A percentile compares a stretch with the other conserved stretches of the same genome.
Evolutionary conservation across 2,113 vertebrate species (phyloP).

Genomic region (Brachypodius melanocephalos): DNA sequence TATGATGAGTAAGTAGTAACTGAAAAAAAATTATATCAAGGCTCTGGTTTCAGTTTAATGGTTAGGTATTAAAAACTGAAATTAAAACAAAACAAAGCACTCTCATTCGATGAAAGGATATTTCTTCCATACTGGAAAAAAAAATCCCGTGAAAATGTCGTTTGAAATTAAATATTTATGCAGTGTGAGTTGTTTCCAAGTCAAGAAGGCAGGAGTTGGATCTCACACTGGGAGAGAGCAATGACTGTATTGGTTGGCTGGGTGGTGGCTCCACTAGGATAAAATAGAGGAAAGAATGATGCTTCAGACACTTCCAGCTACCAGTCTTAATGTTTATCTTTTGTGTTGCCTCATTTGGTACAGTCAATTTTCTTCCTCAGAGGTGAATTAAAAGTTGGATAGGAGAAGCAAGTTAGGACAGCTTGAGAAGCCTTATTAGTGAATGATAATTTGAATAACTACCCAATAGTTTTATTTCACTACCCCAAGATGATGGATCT

Average conservation of each 20-base stretch:
- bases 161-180: not conserved
- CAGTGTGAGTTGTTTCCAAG: not conserved
- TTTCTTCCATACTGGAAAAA: not conserved
- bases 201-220: not conserved
- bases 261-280: not conserved
- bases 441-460: not conserved
- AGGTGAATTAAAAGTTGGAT: not conserved
- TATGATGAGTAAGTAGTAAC: not conserved
- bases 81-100: not conserved
- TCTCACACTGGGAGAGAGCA: rapidly evolving
- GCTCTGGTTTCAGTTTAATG: not conserved
- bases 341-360: not conserved
- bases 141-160: not conserved
- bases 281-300: not conserved
- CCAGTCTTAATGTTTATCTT: not conserved
- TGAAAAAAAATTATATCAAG: not conserved
- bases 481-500: not conserved
- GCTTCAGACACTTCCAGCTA: not conserved
- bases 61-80: not conserved
- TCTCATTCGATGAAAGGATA: not conserved
- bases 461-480: not conserved
- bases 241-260: rapidly evolving
- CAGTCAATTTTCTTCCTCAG: not conserved
- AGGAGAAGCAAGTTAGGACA: not conserved
- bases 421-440: not conserved